These are phyloP conservation scores for Eupsittula cactorum DNA, from an alignment of 2,113 vertebrate species.

Conservation along the genomic window DNA sequence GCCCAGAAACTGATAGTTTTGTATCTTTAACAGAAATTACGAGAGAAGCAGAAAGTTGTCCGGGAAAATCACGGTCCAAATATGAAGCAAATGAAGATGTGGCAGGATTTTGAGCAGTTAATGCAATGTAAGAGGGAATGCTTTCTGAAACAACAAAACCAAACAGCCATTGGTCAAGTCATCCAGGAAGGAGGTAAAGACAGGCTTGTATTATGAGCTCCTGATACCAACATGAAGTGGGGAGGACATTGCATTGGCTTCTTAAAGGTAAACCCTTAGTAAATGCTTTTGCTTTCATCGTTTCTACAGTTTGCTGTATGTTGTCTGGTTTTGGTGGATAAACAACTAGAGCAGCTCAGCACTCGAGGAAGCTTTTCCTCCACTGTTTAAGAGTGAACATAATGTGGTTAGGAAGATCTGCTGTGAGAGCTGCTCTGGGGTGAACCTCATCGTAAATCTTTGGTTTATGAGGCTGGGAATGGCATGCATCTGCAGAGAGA, in stretches of 20 bases:
- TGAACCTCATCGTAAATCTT: not conserved
- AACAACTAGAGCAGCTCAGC: not conserved
- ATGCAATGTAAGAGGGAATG: constrained; percentile 94
- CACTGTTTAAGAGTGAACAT: not conserved
- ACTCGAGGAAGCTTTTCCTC: not conserved
- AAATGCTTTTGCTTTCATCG: not conserved
- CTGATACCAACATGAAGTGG: not conserved
- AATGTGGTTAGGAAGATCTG: not conserved
- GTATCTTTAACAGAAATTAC: constrained; percentile 83
- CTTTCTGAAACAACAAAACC: constrained; percentile 88
- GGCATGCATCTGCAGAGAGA: constrained; percentile 18
- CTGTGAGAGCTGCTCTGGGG: not conserved
- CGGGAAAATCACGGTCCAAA: constrained; percentile 89
- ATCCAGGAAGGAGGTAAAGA: constrained; percentile 94
- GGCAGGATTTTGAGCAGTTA: constrained; percentile 90
- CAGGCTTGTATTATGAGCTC: constrained; percentile 85
- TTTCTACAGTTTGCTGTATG: not conserved
- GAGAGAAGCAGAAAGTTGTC: constrained; percentile 91
- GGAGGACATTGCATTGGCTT: not conserved
- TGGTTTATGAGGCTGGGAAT: not conserved
- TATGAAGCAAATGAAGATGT: constrained; percentile 96
- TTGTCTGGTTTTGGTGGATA: not conserved
- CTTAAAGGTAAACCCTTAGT: not conserved
- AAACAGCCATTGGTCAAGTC: constrained; percentile 85
- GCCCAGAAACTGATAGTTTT: not conserved